phyloP scores from a whole-genome alignment of 2,888 invertebrate genomes.

The Cheilosia pagana region DNA sequence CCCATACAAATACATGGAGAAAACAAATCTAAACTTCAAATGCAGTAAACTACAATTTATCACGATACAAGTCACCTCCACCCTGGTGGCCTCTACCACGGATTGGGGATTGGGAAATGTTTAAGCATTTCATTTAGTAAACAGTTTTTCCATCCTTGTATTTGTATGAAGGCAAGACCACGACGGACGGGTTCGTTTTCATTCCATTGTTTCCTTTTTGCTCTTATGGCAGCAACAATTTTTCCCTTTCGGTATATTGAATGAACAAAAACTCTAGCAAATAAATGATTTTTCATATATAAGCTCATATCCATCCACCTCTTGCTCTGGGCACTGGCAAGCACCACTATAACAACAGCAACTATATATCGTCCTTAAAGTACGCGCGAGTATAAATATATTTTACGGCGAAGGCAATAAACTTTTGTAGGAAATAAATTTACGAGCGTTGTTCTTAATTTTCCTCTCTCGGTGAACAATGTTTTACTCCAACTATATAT shows the following conservation, averaged over 20 bases:
- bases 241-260: conserved; percentile 33
- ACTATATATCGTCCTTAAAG: conserved; percentile 54
- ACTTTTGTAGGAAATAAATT: conserved; percentile 77
- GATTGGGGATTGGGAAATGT: conserved; percentile 22
- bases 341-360: conserved; percentile 48
- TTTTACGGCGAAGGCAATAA: conserved; percentile 77
- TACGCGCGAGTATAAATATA: conserved; percentile 70
- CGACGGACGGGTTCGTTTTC: conserved; percentile 29
- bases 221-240: conserved; percentile 60
- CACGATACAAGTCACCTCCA: conserved; percentile 67
- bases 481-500: conserved; percentile 48
- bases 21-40: conserved; percentile 76
- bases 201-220: conserved; percentile 33
- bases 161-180: conserved; percentile 21
- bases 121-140: conserved; percentile 61
- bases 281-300: conserved; percentile 73
- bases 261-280: conserved; percentile 55
- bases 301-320: conserved; percentile 70
- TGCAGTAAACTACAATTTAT: conserved; percentile 77
- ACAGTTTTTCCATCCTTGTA: conserved; percentile 31
- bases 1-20: conserved; percentile 39
- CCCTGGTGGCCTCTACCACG: not conserved
- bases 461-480: conserved; percentile 64
- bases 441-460: conserved; percentile 77
- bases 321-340: conserved; percentile 60